A percentile compares a stretch with the other conserved stretches of the same genome.
Evolutionary conservation across 2,888 invertebrate species (phyloP).

Genomic region (Pristionchus mayeri): DNA sequence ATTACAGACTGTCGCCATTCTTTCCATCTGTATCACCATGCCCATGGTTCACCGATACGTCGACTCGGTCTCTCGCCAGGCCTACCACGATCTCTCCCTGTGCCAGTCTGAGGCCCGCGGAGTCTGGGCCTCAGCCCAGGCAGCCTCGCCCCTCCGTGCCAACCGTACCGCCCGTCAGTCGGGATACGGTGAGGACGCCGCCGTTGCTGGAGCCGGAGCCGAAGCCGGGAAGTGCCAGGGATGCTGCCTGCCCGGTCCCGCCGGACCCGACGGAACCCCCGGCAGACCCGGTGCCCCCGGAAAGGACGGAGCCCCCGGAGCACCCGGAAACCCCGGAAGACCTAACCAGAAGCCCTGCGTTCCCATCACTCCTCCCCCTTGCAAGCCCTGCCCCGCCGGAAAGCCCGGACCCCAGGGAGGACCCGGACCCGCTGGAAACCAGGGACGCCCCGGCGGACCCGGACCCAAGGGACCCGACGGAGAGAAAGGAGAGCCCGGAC

Average conservation of each 20-base stretch:
- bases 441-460: no score
- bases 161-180: constrained; percentile 39
- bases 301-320: no score
- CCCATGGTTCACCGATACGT: background rate
- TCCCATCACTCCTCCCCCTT: no score
- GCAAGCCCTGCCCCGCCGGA: background rate
- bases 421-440: no score
- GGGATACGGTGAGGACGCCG: background rate
- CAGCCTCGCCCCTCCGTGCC: background rate
- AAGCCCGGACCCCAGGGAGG: no score
- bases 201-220: background rate
- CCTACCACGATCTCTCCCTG: background rate
- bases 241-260: no score
- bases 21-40: background rate
- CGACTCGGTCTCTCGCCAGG: background rate
- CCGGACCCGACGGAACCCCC: no score
- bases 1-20: no score
- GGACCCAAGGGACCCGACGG: no score
- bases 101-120: constrained; percentile 8
- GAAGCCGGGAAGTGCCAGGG: background rate
- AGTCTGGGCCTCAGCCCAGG: constrained; percentile 1
- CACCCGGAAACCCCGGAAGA: no score
- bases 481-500: background rate
- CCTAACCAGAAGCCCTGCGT: no score
- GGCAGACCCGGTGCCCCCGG: no score